Evolutionary conservation across 2,797 vertebrate species (phyloP), one percentile per base, ranked within the genome.

Genomic region (Nasua narica): DNA sequence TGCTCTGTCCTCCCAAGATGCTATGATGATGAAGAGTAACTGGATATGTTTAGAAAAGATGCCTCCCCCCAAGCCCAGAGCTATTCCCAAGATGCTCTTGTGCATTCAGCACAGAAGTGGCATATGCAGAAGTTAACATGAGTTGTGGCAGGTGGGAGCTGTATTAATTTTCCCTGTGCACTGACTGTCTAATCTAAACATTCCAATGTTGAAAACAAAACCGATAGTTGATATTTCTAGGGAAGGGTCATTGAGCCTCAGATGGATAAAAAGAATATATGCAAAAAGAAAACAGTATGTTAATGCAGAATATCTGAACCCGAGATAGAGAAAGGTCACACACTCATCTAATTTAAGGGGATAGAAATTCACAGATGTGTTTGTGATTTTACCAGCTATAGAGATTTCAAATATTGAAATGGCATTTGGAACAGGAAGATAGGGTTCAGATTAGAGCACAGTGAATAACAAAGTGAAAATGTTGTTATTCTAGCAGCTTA

Each of bases 401-500:
- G 60, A 78, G 72, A 95, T 86, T 96, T 97, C 56, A 95, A 37
- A 86, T 93, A 67, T 76, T 90, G 97, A 94, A 96, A 95, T 96
- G 50, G 43, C 95, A 62, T 97, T 93, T 95, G 83, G 56, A 95
- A 93, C 52, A 18, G 78, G 74, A 65, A 79, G 87, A 67, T 46
- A 52, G 65, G 5, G 27, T 95, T 98, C 86, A 91, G 7, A 90
- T 87, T 92, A 67, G 58, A 93, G 87, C 74, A 83, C 72, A 91
- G 92, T 97, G 95, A 97, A 90, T 90, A 98, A 89, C 90, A 96
- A 97, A 98, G 97, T 98, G 88, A 98, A 98, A 98, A 95, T 97
- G 93, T 87, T 98, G 83, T 97, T 97, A 94, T 97, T 98, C 98
- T 97, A 98, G 97, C 97, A 97, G 84, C 87, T 95, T 96, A 96